phyloP scores from a whole-genome alignment of 2,113 vertebrate species.

The Stegostoma tigrinum region DNA sequence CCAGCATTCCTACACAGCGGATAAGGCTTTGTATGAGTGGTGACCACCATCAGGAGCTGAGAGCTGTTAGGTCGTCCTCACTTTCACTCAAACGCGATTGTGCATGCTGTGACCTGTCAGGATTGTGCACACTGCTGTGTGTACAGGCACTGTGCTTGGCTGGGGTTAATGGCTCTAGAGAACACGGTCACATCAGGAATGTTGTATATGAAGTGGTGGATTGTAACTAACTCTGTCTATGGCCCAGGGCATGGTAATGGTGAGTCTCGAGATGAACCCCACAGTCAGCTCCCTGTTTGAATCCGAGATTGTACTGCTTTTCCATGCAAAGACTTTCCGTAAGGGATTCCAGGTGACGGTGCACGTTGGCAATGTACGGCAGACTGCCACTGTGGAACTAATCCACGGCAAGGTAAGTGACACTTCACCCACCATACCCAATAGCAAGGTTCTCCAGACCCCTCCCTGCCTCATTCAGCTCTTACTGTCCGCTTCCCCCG shows the following conservation, averaged over 20 bases:
- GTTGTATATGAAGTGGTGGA: background rate
- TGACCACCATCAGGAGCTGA: too few species aligned
- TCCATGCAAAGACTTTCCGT: constrained; percentile 91
- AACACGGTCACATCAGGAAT: too few species aligned
- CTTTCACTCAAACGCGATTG: too few species aligned
- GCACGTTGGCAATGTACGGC: constrained; percentile 88
- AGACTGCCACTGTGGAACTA: constrained; percentile 86
- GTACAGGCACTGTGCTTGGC: background rate
- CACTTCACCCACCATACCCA: background rate
- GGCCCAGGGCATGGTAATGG: constrained; percentile 92
- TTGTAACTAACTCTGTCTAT: constrained; percentile 39
- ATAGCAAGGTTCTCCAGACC: background rate
- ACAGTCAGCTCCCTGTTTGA: constrained; percentile 95
- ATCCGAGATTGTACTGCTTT: constrained; percentile 89
- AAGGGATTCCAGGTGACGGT: constrained; percentile 97
- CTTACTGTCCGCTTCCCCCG: background rate
- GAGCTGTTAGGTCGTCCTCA: too few species aligned
- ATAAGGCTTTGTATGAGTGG: too few species aligned
- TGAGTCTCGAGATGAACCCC: constrained; percentile 94
- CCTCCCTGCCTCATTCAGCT: background rate
- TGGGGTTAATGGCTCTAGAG: background rate
- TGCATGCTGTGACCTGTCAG: too few species aligned
- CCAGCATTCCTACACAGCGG: too few species aligned
- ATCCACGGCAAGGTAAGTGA: constrained; percentile 83
- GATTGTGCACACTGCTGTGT: too few species aligned